Evolutionary conservation across 2,113 vertebrate species (phyloP).

Genomic region (Cyprinus carpio): DNA sequence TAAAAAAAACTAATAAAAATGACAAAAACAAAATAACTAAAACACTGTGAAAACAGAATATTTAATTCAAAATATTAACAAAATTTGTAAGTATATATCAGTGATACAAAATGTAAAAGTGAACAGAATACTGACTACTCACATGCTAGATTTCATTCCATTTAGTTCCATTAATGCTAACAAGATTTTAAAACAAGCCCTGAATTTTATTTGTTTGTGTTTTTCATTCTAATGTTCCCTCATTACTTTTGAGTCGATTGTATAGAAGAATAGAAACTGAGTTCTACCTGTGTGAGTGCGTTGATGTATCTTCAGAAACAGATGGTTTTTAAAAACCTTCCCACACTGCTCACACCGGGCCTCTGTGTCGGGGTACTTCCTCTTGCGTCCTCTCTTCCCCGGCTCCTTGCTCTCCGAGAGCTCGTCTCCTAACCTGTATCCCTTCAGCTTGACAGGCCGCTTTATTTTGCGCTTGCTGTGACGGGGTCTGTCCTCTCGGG

Average conservation of each 20-base stretch:
- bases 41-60: no score
- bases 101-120: no score
- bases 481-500: constrained; percentile 70
- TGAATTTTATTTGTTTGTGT: neutral
- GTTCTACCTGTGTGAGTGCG: constrained; percentile 89
- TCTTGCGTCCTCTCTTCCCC: constrained; percentile 78
- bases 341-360: constrained; percentile 89
- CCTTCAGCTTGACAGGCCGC: constrained; percentile 84
- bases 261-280: neutral
- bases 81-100: no score
- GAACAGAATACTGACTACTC: no score
- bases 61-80: no score
- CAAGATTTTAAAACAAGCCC: no score
- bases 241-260: neutral
- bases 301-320: constrained; percentile 90
- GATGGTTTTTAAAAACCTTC: constrained; percentile 91
- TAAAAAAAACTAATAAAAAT: no score
- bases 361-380: constrained; percentile 79
- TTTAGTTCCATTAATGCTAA: no score
- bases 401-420: constrained; percentile 71
- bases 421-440: constrained; percentile 83
- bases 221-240: neutral
- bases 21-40: no score
- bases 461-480: constrained; percentile 85
- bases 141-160: no score